Evolutionary conservation across 2,797 vertebrate species (phyloP), one percentile per base, ranked within the genome.

Genomic region (Microctenopoma stevenorrisi): DNA sequence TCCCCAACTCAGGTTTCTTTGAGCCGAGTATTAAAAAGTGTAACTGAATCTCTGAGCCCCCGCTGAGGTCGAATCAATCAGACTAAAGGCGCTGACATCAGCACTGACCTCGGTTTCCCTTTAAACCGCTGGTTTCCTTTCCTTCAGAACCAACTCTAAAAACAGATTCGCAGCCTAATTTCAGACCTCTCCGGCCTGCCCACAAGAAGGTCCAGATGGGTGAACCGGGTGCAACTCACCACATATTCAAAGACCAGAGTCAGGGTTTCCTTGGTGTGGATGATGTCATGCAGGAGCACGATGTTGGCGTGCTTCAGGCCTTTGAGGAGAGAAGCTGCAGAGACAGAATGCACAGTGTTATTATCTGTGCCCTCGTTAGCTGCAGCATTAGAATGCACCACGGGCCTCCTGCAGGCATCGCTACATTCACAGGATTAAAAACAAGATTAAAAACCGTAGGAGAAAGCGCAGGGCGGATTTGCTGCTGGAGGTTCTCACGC

Each of bases 201-300:
- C 7, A 0, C 3, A 33, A 51, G 33, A 38, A 2, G 3, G 48
- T 25, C 55, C 15, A 15, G 44, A 47, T 14, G 66, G 49, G 26
- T 30, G 58, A 72, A 51, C 7, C 55, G 26, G 61, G 44, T 7
- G 42, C 1, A 16, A 91, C 96, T 97, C 80, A 97, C 96, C 96
- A 96, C 91, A 80, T 98, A 97, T 79, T 98, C 97, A 65, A 98
- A 97, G 81, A 97, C 96, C 76, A 98, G 96, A 12, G 96, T 98
- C 87, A 98, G 92, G 4, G 93, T 96, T 90, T 98, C 95, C 86
- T 94, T 95, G 64, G 96, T 96, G 90, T 97, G 96, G 86, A 98
- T 95, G 92, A 98, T 97, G 90, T 97, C 96, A 71, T 97, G 96
- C 64, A 98, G 94, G 53, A 97, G 94, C 64, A 98, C 94, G 16